Conservation (phyloP, 2,113 vertebrate genomes). For the Oophaga pumilio region DNA sequence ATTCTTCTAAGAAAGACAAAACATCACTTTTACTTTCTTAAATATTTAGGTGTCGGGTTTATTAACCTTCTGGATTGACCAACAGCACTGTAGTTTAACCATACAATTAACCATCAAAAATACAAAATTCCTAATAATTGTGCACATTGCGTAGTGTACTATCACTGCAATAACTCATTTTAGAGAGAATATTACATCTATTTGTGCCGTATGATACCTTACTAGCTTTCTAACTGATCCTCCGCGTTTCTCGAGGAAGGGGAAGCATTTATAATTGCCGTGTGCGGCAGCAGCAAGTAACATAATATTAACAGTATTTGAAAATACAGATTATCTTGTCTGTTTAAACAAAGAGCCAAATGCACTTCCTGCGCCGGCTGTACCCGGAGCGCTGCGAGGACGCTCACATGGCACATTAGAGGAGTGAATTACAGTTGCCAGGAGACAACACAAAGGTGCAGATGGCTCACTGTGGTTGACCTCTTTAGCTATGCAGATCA, state of each 20-base stretch:
- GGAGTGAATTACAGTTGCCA: constrained; percentile 72
- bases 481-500: constrained; percentile 71
- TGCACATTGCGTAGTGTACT: too few relatives aligned
- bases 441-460: constrained; percentile 66
- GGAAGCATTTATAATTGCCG: not conserved
- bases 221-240: not conserved
- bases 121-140: too few relatives aligned
- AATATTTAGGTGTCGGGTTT: too few relatives aligned
- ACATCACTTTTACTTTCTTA: too few relatives aligned
- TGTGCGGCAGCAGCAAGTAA: constrained; percentile 26
- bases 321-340: constrained; percentile 59
- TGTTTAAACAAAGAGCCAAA: constrained; percentile 59
- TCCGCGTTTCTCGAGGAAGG: not conserved
- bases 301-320: not conserved
- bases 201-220: not conserved
- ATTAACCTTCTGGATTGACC: too few relatives aligned
- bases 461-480: constrained; percentile 67
- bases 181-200: not conserved
- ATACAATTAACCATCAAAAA: too few relatives aligned
- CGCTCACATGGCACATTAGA: constrained; percentile 62
- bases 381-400: constrained; percentile 62
- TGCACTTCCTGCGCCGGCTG: constrained; percentile 48
- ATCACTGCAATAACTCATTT: too few relatives aligned
- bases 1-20: too few relatives aligned
- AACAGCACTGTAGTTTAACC: too few relatives aligned